Evolutionary conservation across 2,797 vertebrate genomes (phyloP), one percentile per base, ranked within the genome.

Genomic region (Labeo calbasu): DNA sequence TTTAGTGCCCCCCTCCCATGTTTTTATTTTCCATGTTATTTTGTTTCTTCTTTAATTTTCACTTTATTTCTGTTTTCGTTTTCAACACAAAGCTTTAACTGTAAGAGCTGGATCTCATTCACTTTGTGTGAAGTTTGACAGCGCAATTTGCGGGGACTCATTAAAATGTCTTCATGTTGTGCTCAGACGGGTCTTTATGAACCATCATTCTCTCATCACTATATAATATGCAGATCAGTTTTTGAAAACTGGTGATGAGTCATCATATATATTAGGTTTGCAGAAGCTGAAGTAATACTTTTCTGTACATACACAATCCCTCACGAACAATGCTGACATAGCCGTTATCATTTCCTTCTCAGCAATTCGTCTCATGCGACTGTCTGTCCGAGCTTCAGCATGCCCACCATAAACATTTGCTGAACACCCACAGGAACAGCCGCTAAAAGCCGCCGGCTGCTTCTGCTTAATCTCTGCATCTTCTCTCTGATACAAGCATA

Each of bases 401-500:
- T 73, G 23, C 43, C 25, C 55, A 61, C 40, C 70, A 36, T 63
- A 73, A 73, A 73, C 69, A 82, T 75, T 63, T 75, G 15, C 55
- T 23, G 10, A 83, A 75, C 15, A 10, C 21, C 61, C 71, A 76
- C 81, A 82, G 81, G 19, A 50, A 63, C 28, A 40, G 70, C 28
- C 28, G 2, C 21, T 28, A 43, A 72, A 21, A 59, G 68, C 53
- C 12, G 17, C 61, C 11, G 7, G 23, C 32, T 68, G 10, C 2
- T 77, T 77, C 32, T 43, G 50, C 61, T 68, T 77, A 83, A 83
- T 77, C 81, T 82, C 63, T 13, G 17, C 61, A 68, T 76, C 59
- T 68, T 76, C 36, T 68, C 59, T 61, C 48, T 57, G 36, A 83
- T 53, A 77, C 59, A 76, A 82, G 81, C 48, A 43, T 76, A 68